These are phyloP conservation scores for Drosophila mayaguana DNA, from an alignment of 2,888 invertebrate species.

Conservation along the genomic window DNA sequence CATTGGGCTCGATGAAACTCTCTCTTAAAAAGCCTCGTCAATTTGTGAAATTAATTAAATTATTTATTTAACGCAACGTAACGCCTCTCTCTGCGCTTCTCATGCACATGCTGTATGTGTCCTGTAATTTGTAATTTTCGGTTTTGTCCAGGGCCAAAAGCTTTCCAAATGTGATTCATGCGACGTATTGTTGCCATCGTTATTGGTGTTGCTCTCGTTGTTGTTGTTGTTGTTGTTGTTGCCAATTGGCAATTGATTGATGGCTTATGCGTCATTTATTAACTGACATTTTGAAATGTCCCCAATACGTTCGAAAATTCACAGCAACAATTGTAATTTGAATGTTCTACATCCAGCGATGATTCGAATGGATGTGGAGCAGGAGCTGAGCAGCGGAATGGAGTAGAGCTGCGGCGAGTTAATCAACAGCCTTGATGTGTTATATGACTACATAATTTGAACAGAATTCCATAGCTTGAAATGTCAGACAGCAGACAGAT, in stretches of 20 bases:
- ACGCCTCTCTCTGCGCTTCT: constrained; percentile 1
- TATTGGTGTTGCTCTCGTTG: constrained; percentile 9
- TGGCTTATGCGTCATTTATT: constrained; percentile 56
- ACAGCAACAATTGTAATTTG: constrained; percentile 52
- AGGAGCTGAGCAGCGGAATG: neutral
- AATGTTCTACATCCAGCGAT: constrained; percentile 37
- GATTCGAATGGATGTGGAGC: constrained; percentile 12
- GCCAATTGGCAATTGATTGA: constrained; percentile 54
- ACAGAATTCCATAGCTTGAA: neutral
- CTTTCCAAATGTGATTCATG: constrained; percentile 30
- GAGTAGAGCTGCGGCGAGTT: neutral
- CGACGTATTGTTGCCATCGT: constrained; percentile 27
- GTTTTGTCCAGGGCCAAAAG: constrained; percentile 17
- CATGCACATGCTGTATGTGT: constrained; percentile 27
- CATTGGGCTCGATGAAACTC: constrained; percentile 28
- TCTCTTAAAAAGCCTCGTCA: constrained; percentile 61
- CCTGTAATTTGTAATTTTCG: constrained; percentile 47
- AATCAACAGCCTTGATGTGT: neutral
- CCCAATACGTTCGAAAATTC: constrained; percentile 59
- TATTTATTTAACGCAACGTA: constrained; percentile 68
- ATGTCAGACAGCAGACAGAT: neutral
- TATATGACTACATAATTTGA: neutral
- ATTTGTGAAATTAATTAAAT: constrained; percentile 74
- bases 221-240: constrained; percentile 25
- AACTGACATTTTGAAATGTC: constrained; percentile 43